These are phyloP conservation scores for Invenusta paracnida DNA, from an alignment of 2,888 invertebrate species.

Conservation along the genomic window DNA sequence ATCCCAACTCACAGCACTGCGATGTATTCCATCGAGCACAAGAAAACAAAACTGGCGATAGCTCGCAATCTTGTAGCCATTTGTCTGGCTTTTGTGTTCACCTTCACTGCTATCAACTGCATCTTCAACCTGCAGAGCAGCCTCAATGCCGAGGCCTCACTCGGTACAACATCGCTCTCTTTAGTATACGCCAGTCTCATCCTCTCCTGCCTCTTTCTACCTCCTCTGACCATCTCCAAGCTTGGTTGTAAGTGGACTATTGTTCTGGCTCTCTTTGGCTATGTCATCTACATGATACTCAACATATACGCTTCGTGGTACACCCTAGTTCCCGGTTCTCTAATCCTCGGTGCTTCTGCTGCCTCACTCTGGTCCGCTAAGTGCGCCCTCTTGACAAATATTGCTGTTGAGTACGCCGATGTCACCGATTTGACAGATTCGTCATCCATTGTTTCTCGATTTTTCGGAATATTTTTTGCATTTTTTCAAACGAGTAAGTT, in stretches of 20 bases:
- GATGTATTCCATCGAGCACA: too few relatives aligned
- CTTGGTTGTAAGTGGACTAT: constrained; percentile 94
- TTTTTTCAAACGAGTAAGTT: constrained; percentile 89
- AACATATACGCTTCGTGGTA: constrained; percentile 83
- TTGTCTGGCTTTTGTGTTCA: too few relatives aligned
- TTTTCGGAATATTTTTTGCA: constrained; percentile 97
- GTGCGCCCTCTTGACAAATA: constrained; percentile 64
- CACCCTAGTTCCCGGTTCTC: constrained; percentile 72
- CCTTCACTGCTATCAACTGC: too few relatives aligned
- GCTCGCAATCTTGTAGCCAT: too few relatives aligned
- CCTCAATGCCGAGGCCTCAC: constrained; percentile 79
- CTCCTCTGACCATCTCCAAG: constrained; percentile 46
- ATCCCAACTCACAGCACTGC: too few relatives aligned
- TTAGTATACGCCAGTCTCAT: constrained; percentile 87
- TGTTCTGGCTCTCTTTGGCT: constrained; percentile 82
- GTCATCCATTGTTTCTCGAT: constrained; percentile 86
- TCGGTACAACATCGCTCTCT: constrained; percentile 81
- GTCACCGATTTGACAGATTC: constrained; percentile 71
- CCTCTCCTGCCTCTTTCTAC: constrained; percentile 85
- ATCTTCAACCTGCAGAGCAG: constrained; percentile 86
- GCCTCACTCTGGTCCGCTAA: constrained; percentile 91
- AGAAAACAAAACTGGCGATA: too few relatives aligned
- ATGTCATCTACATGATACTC: constrained; percentile 85
- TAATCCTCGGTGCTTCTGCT: constrained; percentile 86
- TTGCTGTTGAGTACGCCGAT: constrained; percentile 82